Base-by-base conservation (phyloP, 2,113 vertebrate species). In the Ellobius talpinus region DNA sequence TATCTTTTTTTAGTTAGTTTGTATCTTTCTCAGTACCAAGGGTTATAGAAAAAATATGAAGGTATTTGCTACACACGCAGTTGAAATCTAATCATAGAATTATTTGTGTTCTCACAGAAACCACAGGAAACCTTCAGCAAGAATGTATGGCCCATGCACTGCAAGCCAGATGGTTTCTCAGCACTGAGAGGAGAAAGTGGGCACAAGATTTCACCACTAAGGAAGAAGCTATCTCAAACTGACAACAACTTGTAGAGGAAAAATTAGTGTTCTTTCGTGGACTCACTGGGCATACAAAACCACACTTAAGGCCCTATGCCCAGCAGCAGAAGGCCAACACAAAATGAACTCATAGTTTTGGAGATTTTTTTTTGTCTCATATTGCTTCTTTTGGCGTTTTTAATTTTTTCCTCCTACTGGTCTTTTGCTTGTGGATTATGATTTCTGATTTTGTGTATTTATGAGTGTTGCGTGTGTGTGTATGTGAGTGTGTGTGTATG, bases 1-100 rank as follows among this genome's bases (percentile, higher is more conserved):
- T 72, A 55, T 87, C n/a, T 96, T 91, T 86, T 82, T 47, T 90
- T 33, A 68, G 33, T 82, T 90, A 65, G 58, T 66, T 90, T 91
- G 42, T 78, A 2, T 94, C 68, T 88, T 61, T 65, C 7, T 86
- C 42, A 78, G 17, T 66, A 93, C 81, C 42, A 66, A 42, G 5
- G 31, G 29, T 87, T 73, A 58, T 97, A 94, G 77, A 89, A 76
- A 55, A 45, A 68, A 16, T 63, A 26, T 77, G 39, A 42, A 91
- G 58, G 65, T 76, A 70, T 76, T 93, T 74, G 87, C 65, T 63
- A 58, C 55, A 1, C 2, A 21, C 9, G 9, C 74, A 78, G 58
- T 21, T 81, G 58, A 96, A 93, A 89, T 94, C 47, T 96, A 70
- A 74, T 55, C 26, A n/a, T 50, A 39, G 58, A 31, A 10, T 73